Conservation (phyloP, 2,797 vertebrate species). For the Rhinella marina region DNA sequence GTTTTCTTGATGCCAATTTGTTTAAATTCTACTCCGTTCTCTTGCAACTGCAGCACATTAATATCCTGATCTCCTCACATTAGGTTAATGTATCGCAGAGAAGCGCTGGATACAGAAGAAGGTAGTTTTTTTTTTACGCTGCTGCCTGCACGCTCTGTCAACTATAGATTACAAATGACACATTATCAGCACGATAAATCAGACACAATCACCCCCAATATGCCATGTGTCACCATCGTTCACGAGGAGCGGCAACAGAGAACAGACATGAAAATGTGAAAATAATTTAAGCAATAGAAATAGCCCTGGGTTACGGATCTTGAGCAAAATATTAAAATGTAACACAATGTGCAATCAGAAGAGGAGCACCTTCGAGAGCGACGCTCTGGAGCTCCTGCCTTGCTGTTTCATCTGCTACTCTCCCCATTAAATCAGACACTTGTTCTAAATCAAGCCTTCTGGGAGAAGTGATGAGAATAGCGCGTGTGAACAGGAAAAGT, state of each 20-base stretch:
- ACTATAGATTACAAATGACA: conserved; percentile 52
- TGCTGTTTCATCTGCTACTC: conserved; percentile 82
- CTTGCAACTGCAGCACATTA: background rate
- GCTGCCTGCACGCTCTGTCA: conserved; percentile 38
- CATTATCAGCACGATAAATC: conserved; percentile 17
- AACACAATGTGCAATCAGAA: conserved; percentile 70
- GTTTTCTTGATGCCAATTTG: conserved; percentile 4
- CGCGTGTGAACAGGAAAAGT: conserved; percentile 70
- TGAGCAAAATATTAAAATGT: conserved; percentile 65
- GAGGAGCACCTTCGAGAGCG: conserved; percentile 71
- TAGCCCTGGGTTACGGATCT: conserved; percentile 47
- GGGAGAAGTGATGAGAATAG: conserved; percentile 77
- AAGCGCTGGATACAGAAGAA: background rate
- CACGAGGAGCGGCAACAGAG: conserved; percentile 47
- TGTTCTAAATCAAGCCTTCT: conserved; percentile 83
- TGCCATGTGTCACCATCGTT: conserved; percentile 30
- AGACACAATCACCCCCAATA: conserved; percentile 48
- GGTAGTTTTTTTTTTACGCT: background rate
- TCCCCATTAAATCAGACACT: conserved; percentile 86
- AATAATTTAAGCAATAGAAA: conserved; percentile 61
- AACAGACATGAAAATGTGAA: conserved; percentile 13
- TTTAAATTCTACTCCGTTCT: background rate
- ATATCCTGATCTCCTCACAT: conserved; percentile 20
- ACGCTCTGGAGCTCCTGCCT: conserved; percentile 72
- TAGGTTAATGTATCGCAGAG: conserved; percentile 32